phyloP scores from a whole-genome alignment of 2,797 vertebrate genomes.

The Gymnoscopelus microlampas region DNA sequence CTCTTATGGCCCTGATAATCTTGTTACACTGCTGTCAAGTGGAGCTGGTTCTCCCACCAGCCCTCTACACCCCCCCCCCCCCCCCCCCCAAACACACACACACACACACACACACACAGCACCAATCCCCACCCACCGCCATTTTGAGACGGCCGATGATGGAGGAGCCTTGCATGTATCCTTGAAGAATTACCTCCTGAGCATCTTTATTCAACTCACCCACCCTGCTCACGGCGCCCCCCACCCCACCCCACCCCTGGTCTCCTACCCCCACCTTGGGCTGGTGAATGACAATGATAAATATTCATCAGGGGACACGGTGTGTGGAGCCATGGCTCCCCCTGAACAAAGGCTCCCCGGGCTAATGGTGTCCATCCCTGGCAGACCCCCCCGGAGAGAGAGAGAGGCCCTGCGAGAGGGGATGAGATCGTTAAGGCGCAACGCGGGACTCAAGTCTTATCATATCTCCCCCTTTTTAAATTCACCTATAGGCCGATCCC shows the following conservation, averaged over 20 bases:
- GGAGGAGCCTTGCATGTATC: conserved; percentile 75
- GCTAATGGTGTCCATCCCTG: conserved; percentile 76
- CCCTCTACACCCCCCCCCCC: conserved; percentile 58
- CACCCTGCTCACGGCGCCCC: conserved; percentile 32
- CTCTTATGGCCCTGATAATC: conserved; percentile 80
- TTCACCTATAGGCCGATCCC: conserved; percentile 52
- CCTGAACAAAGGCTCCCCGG: conserved; percentile 73
- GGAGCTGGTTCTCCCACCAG: conserved; percentile 70
- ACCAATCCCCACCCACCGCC: conserved; percentile 47
- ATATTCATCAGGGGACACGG: conserved; percentile 72
- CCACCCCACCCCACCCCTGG: conserved; percentile 39
- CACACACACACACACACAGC: neutral
- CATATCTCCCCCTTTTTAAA: conserved; percentile 48
- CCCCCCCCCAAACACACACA: neutral
- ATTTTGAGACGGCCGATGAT: conserved; percentile 75
- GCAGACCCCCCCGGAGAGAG: conserved; percentile 63
- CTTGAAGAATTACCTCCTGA: conserved; percentile 80
- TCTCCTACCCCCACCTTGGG: conserved; percentile 65
- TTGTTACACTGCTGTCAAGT: conserved; percentile 81
- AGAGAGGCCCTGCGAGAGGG: conserved; percentile 38
- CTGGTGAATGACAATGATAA: conserved; percentile 69
- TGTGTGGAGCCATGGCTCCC: conserved; percentile 52
- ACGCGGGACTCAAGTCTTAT: conserved; percentile 69
- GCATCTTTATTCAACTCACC: conserved; percentile 68
- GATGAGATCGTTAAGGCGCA: conserved; percentile 74